A percentile compares a stretch with the other conserved stretches of the same genome.
These are phyloP conservation scores for Trichacis sp. DNA, from an alignment of 2,888 invertebrate species.

Conservation along the genomic window DNA sequence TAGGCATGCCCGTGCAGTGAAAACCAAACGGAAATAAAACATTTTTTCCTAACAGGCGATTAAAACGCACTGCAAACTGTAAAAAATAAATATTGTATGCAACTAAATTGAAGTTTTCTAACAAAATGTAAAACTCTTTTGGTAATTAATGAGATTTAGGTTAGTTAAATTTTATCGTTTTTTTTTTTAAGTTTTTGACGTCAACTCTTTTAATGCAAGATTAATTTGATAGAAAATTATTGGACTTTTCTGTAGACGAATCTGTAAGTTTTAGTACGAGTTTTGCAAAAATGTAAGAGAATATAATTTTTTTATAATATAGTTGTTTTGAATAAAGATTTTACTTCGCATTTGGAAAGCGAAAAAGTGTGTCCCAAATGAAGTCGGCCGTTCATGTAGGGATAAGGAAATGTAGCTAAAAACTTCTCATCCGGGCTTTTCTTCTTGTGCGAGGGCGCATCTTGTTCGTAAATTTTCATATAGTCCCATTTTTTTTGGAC, in stretches of 20 bases:
- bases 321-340: too few relatives aligned
- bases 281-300: too few relatives aligned
- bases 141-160: too few relatives aligned
- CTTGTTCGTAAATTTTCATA: conserved; percentile 83
- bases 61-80: conserved; percentile 90
- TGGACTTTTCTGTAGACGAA: too few relatives aligned
- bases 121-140: conserved; percentile 6
- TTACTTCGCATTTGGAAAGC: conserved; percentile 95
- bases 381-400: conserved; percentile 98
- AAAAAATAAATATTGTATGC: too few relatives aligned
- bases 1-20: conserved; percentile 99
- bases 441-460: conserved; percentile 78
- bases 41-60: conserved; percentile 90
- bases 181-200: too few relatives aligned
- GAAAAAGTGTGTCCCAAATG: conserved; percentile 99
- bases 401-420: conserved; percentile 95
- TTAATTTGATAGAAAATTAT: too few relatives aligned
- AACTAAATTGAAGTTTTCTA: too few relatives aligned
- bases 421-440: conserved; percentile 82
- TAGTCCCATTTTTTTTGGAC: conserved; percentile 90
- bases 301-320: too few relatives aligned
- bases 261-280: too few relatives aligned
- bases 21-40: conserved; percentile 98
- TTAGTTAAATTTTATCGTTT: too few relatives aligned
- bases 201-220: too few relatives aligned